Conservation (phyloP, 2,888 invertebrate genomes). For the Erannis defoliaria region DNA sequence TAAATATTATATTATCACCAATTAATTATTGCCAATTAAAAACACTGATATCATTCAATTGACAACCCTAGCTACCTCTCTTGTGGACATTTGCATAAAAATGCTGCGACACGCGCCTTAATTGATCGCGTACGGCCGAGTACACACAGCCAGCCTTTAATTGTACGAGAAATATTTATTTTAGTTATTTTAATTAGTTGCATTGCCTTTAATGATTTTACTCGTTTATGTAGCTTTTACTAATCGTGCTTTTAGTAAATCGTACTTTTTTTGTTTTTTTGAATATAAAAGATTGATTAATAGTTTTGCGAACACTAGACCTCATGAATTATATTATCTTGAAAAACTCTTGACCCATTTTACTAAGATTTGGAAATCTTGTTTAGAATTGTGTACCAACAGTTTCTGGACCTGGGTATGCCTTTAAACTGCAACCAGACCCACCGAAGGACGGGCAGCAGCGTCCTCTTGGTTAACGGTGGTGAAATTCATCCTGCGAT, state of each 20-base stretch:
- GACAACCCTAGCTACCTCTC: conserved; percentile 35
- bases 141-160: conserved; percentile 42
- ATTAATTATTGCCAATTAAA: background rate
- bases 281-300: background rate
- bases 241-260: background rate
- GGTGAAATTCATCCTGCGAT: no score
- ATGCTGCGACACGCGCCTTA: conserved; percentile 78
- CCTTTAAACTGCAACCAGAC: no score
- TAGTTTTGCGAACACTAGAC: no score
- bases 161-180: conserved; percentile 36
- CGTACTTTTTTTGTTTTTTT: background rate
- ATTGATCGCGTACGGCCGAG: conserved; percentile 64
- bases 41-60: background rate
- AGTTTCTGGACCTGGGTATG: no score
- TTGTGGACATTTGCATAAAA: conserved; percentile 76
- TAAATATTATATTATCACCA: no score
- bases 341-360: no score
- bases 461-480: no score
- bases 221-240: background rate
- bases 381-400: no score
- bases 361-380: no score
- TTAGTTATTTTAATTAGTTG: conserved; percentile 45
- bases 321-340: no score
- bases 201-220: conserved; percentile 37
- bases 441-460: no score